phyloP scores from a whole-genome alignment of 2,888 invertebrate species.

The Gandaritis pyraliata region DNA sequence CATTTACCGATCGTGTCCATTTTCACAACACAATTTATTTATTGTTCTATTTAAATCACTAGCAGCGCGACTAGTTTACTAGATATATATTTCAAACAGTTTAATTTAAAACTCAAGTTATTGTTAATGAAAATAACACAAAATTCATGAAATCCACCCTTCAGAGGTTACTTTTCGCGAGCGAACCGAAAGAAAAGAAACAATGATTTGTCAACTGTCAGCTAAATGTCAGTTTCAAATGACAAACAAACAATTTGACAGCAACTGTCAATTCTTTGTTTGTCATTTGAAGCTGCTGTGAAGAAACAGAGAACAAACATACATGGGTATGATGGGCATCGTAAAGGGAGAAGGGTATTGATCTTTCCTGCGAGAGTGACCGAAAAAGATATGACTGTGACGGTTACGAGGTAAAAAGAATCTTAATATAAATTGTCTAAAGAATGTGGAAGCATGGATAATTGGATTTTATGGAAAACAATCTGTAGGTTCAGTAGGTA shows the following conservation, averaged over 20 bases:
- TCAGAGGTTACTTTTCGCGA: constrained; percentile 40
- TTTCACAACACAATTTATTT: constrained; percentile 52
- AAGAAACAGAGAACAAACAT: neutral
- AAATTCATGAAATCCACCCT: constrained; percentile 4
- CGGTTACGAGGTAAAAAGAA: too few species aligned
- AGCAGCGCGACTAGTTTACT: neutral
- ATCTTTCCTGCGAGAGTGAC: too few species aligned
- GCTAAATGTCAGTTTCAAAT: constrained; percentile 12
- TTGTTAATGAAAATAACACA: constrained; percentile 5
- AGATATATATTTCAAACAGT: constrained; percentile 8
- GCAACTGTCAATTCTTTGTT: too few species aligned
- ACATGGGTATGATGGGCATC: too few species aligned
- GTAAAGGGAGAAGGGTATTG: too few species aligned
- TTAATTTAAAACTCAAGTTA: neutral
- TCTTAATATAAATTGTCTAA: too few species aligned
- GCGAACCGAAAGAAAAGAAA: constrained; percentile 22
- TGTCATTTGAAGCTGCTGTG: too few species aligned
- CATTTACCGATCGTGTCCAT: constrained; percentile 64
- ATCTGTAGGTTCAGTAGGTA: too few species aligned
- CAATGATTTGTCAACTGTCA: constrained; percentile 27
- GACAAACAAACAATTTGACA: constrained; percentile 12
- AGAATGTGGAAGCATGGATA: too few species aligned
- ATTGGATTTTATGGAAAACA: too few species aligned
- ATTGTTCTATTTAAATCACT: neutral
- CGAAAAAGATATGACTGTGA: too few species aligned